phyloP scores from a whole-genome alignment of 2,888 invertebrate species.

The Icerya purchasi region DNA sequence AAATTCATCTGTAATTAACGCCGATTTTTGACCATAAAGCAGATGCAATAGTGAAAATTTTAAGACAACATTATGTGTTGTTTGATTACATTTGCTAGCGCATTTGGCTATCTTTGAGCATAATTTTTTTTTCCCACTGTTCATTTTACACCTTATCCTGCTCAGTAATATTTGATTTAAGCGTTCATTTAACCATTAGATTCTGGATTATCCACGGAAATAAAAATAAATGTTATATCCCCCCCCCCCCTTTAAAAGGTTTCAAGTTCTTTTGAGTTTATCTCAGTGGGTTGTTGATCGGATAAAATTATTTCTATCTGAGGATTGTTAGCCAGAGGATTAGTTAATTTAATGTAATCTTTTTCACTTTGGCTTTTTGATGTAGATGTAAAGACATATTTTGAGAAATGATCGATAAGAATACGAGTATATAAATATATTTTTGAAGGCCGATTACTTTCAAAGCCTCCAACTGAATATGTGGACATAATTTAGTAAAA shows the following conservation, averaged over 20 bases:
- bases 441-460: not conserved
- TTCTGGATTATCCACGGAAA: not conserved
- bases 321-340: not conserved
- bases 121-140: no score
- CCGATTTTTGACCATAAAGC: not conserved
- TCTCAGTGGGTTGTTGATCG: not conserved
- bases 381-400: not conserved
- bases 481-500: not conserved
- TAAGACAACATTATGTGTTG: not conserved
- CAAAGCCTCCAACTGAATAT: not conserved
- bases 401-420: not conserved
- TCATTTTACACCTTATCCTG: no score
- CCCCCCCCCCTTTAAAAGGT: not conserved
- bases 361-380: not conserved
- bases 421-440: not conserved
- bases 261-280: not conserved
- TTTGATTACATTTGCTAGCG: not conserved
- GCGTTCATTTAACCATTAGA: no score
- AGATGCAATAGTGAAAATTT: not conserved
- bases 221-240: not conserved
- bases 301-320: not conserved
- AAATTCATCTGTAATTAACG: not conserved
- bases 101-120: not conserved
- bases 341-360: not conserved
- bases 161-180: no score